Evolutionary conservation across 2,113 vertebrate genomes (phyloP).

Genomic region (Physeter macrocephalus): DNA sequence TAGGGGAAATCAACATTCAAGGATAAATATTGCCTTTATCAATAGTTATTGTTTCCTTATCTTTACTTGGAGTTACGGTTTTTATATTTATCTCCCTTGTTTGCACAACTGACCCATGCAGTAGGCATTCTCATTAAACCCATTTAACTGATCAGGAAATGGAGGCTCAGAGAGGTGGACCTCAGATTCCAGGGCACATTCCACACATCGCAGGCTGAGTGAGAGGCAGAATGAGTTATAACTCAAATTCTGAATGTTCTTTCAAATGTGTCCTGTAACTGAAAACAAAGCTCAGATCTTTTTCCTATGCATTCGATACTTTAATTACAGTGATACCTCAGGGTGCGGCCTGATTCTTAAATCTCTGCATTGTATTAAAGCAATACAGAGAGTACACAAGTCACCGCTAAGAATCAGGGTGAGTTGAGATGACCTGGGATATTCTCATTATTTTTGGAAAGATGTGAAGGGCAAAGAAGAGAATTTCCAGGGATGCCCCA

Average conservation of each 20-base stretch:
- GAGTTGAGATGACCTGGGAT: neutral
- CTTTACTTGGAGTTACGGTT: neutral
- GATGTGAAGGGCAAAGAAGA: neutral
- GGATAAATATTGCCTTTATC: neutral
- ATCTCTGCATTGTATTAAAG: too few species aligned
- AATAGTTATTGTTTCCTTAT: neutral
- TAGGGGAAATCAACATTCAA: neutral
- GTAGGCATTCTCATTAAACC: neutral
- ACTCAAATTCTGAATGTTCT: neutral
- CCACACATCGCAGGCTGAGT: neutral
- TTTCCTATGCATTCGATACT: too few species aligned
- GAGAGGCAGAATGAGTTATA: neutral
- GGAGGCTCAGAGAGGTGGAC: neutral
- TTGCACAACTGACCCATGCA: accelerated
- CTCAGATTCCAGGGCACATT: neutral
- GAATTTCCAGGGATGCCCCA: neutral
- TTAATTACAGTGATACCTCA: too few species aligned
- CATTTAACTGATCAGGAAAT: neutral
- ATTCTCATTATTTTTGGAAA: neutral
- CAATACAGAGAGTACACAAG: accelerated
- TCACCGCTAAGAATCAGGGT: too few species aligned
- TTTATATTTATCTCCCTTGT: neutral
- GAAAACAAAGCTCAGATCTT: neutral
- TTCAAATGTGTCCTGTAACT: neutral
- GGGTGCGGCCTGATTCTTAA: neutral